A percentile compares a stretch with the other conserved stretches of the same genome.
These are phyloP conservation scores for Ceyx erithaca DNA, from an alignment of 2,797 vertebrate genomes.

Conservation along the genomic window DNA sequence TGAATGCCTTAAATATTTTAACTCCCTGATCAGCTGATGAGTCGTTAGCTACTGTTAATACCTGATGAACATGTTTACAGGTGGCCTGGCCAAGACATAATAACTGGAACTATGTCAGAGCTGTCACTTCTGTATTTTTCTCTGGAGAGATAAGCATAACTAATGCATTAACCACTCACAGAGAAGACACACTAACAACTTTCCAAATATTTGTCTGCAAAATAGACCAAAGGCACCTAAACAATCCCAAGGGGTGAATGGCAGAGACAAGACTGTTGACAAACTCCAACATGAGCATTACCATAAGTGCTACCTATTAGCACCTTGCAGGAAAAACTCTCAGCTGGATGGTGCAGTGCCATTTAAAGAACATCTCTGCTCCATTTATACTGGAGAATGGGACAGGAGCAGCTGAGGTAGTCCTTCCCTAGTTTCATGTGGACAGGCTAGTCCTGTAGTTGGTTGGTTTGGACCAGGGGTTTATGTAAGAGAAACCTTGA, in stretches of 20 bases:
- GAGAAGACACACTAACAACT: neutral
- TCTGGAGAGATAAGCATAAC: neutral
- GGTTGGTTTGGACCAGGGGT: neutral
- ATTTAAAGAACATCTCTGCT: neutral
- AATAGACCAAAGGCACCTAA: neutral
- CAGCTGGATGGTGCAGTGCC: neutral
- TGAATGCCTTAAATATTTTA: neutral
- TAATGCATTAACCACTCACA: neutral
- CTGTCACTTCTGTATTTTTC: neutral
- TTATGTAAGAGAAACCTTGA: neutral
- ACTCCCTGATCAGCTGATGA: neutral
- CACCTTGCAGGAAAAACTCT: neutral
- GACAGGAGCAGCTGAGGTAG: neutral
- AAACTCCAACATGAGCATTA: neutral
- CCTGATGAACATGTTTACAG: constrained; percentile 19
- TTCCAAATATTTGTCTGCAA: neutral
- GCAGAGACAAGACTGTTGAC: neutral
- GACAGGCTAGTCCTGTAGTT: neutral
- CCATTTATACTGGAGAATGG: neutral
- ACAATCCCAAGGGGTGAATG: neutral
- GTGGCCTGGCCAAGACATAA: neutral
- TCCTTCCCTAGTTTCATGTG: neutral
- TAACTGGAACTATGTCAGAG: neutral
- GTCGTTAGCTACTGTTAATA: neutral
- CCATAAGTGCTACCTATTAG: neutral